A percentile compares a stretch with the other conserved stretches of the same genome.
Conservation (phyloP, 2,113 vertebrate species). For the Cinclus cinclus region DNA sequence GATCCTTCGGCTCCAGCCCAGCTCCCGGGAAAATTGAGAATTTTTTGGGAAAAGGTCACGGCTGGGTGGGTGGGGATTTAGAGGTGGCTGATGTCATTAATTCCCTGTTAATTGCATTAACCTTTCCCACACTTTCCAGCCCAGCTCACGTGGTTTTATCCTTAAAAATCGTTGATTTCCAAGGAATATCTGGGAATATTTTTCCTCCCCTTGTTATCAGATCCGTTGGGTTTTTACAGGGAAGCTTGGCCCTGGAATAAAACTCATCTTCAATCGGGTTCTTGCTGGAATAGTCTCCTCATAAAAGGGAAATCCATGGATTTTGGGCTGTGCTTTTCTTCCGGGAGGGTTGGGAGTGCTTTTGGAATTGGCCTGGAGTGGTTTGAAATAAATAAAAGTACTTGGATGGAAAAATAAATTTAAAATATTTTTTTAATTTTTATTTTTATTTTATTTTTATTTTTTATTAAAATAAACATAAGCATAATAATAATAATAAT, state of each 20-base stretch:
- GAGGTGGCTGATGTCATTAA: background rate
- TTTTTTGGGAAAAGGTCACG: background rate
- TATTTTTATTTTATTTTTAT: too few species aligned
- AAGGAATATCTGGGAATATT: background rate
- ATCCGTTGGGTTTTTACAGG: background rate
- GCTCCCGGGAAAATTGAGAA: rapidly evolving
- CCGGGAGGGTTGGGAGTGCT: background rate
- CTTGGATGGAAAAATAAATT: background rate
- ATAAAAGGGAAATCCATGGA: background rate
- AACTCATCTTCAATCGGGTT: background rate
- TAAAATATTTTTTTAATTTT: too few species aligned
- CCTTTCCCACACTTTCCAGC: background rate
- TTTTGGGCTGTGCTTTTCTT: background rate
- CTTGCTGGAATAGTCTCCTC: background rate
- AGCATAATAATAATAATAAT: background rate
- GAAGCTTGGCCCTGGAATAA: background rate
- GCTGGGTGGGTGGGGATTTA: background rate
- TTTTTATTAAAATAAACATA: too few species aligned
- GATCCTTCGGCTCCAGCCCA: rapidly evolving
- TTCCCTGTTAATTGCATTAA: constrained; percentile 23
- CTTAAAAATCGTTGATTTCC: background rate
- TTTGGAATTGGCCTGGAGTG: background rate
- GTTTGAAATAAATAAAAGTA: background rate
- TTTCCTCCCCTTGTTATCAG: background rate
- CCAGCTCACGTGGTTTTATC: background rate